Conservation (phyloP, 1,140 invertebrate species). For the Trachymyrmex cornetzi region DNA sequence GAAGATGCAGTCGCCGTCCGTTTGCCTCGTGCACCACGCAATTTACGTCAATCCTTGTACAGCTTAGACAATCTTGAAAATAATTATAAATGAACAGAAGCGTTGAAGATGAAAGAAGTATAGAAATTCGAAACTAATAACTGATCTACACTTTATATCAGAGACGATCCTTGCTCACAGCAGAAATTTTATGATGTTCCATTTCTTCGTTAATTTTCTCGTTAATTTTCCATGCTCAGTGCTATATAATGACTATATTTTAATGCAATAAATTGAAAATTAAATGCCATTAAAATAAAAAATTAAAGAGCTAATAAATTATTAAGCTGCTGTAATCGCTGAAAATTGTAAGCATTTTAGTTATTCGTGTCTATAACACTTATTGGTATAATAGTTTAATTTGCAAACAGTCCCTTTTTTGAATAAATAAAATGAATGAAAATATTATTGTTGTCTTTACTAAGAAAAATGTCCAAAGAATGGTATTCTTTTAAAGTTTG, state of each 20-base stretch:
- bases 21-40: not conserved
- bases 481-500: not conserved
- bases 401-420: not conserved
- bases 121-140: constrained; percentile 2
- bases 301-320: not conserved
- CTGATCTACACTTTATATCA: not conserved
- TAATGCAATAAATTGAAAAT: not conserved
- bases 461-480: not conserved
- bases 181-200: not conserved
- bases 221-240: not conserved
- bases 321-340: no score
- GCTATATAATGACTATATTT: not conserved
- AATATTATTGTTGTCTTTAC: not conserved
- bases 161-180: not conserved
- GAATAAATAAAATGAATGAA: no score
- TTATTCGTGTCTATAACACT: not conserved
- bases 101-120: not conserved
- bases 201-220: not conserved
- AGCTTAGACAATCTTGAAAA: constrained; percentile 22
- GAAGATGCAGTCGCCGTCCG: constrained; percentile 38
- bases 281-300: not conserved
- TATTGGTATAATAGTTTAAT: not conserved
- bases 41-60: constrained; percentile 28
- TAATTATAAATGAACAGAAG: constrained; percentile 31
- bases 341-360: no score